Percentiles rank a stretch among this genome's conserved stretches.
These are phyloP conservation scores for Nothocercus nigrocapillus DNA, from an alignment of 2,113 vertebrate species.

Conservation along the genomic window DNA sequence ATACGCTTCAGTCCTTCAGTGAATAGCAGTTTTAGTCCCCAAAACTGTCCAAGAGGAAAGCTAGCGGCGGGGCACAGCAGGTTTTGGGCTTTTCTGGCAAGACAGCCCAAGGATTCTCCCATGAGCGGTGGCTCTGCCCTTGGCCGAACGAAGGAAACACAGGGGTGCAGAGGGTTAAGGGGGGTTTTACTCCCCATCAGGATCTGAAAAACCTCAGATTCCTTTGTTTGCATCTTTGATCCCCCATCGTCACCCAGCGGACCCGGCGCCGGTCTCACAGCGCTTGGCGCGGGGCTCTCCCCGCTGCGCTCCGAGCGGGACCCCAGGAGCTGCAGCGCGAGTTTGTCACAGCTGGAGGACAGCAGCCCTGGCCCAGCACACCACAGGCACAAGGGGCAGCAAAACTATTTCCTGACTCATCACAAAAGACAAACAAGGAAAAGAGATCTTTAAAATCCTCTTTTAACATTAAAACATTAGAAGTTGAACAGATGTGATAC, in stretches of 20 bases:
- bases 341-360: neutral
- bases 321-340: neutral
- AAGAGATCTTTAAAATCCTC: neutral
- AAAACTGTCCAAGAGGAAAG: too few species aligned
- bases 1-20: too few species aligned
- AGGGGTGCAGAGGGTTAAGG: neutral
- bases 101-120: too few species aligned
- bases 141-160: too few species aligned
- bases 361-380: conserved; percentile 17
- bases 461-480: neutral
- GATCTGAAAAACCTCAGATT: neutral
- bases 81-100: too few species aligned
- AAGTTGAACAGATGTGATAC: neutral
- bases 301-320: neutral
- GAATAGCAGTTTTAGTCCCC: too few species aligned
- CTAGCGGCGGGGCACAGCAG: too few species aligned
- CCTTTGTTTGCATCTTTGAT: neutral
- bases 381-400: neutral
- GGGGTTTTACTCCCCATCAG: neutral
- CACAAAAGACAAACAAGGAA: neutral
- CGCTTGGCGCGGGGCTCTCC: neutral
- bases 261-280: neutral
- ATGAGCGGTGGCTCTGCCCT: too few species aligned
- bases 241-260: neutral
- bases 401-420: conserved; percentile 32